phyloP scores from a whole-genome alignment of 2,888 invertebrate genomes.

The Meloe dianella region DNA sequence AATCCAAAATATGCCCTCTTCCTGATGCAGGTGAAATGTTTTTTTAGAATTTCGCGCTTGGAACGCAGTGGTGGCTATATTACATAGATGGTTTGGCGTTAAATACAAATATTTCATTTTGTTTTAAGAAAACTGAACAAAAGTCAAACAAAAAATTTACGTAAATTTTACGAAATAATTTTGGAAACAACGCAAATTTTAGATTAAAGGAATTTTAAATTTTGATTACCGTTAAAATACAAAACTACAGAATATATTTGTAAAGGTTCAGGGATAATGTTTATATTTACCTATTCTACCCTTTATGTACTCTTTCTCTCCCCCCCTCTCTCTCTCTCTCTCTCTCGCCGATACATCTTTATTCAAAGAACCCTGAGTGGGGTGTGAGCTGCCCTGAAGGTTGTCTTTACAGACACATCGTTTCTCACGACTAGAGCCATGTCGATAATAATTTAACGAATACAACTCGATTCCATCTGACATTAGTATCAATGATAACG shows the following conservation, averaged over 20 bases:
- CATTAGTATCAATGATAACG: neutral
- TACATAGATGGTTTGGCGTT: neutral
- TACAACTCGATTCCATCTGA: neutral
- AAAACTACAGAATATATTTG: conserved; percentile 4
- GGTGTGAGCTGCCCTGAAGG: neutral
- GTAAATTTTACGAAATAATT: neutral
- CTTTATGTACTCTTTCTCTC: neutral
- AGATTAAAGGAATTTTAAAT: neutral
- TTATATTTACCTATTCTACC: neutral
- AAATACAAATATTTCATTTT: neutral
- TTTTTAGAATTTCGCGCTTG: neutral
- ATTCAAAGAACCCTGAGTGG: neutral
- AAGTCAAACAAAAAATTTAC: neutral
- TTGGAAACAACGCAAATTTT: neutral
- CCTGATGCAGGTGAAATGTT: neutral
- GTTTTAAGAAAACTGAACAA: neutral
- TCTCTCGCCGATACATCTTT: neutral
- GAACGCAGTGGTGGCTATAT: neutral
- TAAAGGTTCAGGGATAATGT: neutral
- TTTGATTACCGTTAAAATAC: neutral
- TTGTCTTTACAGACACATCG: neutral
- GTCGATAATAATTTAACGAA: neutral
- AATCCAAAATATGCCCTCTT: neutral
- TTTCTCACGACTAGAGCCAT: neutral
- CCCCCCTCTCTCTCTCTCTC: neutral